A percentile compares a stretch with the other conserved stretches of the same genome.
Evolutionary conservation across 2,888 invertebrate genomes (phyloP).

Genomic region (Lepidocyrtoides sp.): DNA sequence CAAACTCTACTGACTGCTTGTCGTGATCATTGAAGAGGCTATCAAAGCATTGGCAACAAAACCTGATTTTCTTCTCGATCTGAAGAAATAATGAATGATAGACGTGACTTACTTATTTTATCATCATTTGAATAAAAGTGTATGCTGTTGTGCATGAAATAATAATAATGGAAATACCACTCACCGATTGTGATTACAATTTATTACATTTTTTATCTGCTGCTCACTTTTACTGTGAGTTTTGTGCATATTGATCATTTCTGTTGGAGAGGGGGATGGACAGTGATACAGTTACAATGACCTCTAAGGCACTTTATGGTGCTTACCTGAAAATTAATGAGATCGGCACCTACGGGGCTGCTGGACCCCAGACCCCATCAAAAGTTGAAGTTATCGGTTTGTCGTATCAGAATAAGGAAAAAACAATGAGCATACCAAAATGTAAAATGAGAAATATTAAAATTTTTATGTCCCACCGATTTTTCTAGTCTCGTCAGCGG

Average conservation of each 20-base stretch:
- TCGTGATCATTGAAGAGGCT: too few species aligned
- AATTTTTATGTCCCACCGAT: constrained; percentile 19
- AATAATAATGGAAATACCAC: constrained; percentile 6
- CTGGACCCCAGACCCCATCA: constrained; percentile 23
- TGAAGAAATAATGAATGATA: constrained; percentile 11
- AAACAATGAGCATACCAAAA: too few species aligned
- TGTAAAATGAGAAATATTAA: too few species aligned
- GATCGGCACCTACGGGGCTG: constrained; percentile 9
- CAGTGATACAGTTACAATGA: constrained; percentile 4
- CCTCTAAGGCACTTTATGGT: neutral
- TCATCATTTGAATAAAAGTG: neutral
- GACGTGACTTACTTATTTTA: neutral
- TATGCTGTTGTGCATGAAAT: neutral
- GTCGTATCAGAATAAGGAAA: neutral
- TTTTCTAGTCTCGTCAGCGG: neutral
- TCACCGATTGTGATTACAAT: constrained; percentile 27
- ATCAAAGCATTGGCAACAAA: too few species aligned
- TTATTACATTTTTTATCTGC: neutral
- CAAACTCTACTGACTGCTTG: too few species aligned
- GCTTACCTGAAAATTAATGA: constrained; percentile 20
- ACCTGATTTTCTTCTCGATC: neutral
- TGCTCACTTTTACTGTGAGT: neutral
- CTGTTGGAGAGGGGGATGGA: neutral
- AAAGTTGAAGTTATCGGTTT: neutral
- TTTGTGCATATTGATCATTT: neutral